Evolutionary conservation across 2,113 vertebrate genomes (phyloP).

Genomic region (Tretioscincus oriximinensis): DNA sequence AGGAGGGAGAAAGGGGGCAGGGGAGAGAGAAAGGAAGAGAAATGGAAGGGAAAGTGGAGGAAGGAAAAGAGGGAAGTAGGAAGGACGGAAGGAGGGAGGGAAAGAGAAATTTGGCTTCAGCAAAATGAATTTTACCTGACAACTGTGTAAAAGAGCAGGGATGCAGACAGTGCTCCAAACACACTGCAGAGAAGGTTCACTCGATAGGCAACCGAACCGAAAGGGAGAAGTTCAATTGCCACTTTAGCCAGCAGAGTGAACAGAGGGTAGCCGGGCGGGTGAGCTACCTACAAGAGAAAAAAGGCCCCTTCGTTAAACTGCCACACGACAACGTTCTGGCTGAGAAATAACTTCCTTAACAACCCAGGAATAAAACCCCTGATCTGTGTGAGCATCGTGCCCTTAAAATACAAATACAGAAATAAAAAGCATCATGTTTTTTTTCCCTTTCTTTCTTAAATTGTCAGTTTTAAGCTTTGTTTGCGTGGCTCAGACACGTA

Average conservation of each 20-base stretch:
- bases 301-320: not conserved
- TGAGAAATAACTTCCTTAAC: slow-evolving; percentile 28
- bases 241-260: slow-evolving; percentile 87
- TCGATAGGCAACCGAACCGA: slow-evolving; percentile 82
- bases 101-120: not conserved
- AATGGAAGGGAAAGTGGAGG: no score
- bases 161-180: slow-evolving; percentile 84
- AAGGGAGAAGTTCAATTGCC: slow-evolving; percentile 74
- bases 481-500: slow-evolving; percentile 33
- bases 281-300: slow-evolving; percentile 84
- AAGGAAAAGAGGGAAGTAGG: no score
- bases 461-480: slow-evolving; percentile 43
- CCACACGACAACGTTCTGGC: slow-evolving; percentile 9
- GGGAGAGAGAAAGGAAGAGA: no score
- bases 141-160: slow-evolving; percentile 86
- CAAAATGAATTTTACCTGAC: slow-evolving; percentile 81
- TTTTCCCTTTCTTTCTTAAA: not conserved
- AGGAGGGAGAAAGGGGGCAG: no score
- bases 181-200: slow-evolving; percentile 86
- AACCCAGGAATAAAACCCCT: not conserved
- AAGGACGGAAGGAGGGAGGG: no score
- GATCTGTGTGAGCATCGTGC: not conserved
- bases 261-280: slow-evolving; percentile 94
- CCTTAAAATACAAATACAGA: not conserved
- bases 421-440: not conserved